Conservation (phyloP, 2,888 invertebrate species). For the Meghimatium bilineatum region DNA sequence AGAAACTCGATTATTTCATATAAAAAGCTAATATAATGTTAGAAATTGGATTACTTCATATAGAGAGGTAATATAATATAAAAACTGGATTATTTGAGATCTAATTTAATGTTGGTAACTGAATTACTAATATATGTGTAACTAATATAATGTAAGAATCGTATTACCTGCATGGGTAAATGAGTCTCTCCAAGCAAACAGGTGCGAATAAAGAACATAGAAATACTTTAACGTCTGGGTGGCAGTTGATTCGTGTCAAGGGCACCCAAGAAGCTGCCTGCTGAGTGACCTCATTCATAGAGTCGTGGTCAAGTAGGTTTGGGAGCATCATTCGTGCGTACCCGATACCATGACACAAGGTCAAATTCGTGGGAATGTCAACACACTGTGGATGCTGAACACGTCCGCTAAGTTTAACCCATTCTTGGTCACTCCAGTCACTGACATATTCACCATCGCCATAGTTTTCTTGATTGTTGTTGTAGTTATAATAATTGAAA, state of each 20-base stretch:
- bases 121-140: no score
- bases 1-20: no score
- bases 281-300: slow-evolving; percentile 80
- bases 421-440: slow-evolving; percentile 55
- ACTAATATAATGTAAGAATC: neutral
- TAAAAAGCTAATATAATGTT: no score
- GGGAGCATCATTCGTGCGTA: slow-evolving; percentile 82
- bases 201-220: slow-evolving; percentile 83
- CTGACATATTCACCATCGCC: slow-evolving; percentile 39
- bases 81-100: no score
- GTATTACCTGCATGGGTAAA: slow-evolving; percentile 80
- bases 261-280: slow-evolving; percentile 82
- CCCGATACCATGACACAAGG: slow-evolving; percentile 81
- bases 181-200: slow-evolving; percentile 81
- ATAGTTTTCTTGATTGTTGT: slow-evolving; percentile 13
- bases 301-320: slow-evolving; percentile 82
- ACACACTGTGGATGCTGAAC: slow-evolving; percentile 79
- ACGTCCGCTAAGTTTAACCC: slow-evolving; percentile 61
- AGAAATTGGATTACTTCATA: no score
- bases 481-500: slow-evolving; percentile 29
- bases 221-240: slow-evolving; percentile 82
- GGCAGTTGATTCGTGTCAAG: slow-evolving; percentile 81
- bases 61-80: no score
- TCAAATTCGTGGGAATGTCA: slow-evolving; percentile 81
- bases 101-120: no score